These are phyloP conservation scores for Adrianichthys oophorus DNA, from an alignment of 2,797 vertebrate species.

Conservation along the genomic window DNA sequence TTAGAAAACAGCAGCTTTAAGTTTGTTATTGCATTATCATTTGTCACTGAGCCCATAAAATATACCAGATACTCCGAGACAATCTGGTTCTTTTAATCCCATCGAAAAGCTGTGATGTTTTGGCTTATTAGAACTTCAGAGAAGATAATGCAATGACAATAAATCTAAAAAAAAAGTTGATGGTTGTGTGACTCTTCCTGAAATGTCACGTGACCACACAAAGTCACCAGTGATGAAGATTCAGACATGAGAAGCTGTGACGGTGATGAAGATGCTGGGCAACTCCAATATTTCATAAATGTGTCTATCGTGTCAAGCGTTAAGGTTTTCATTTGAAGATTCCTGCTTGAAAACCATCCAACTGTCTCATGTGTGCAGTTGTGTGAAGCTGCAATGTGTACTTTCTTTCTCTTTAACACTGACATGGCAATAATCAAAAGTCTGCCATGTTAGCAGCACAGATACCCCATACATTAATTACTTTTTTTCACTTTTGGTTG, in stretches of 20 bases:
- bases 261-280: slow-evolving; percentile 26
- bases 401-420: background rate
- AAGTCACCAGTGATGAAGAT: slow-evolving; percentile 23
- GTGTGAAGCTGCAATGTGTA: no score
- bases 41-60: slow-evolving; percentile 2
- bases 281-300: slow-evolving; percentile 52
- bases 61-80: background rate
- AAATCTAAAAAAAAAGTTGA: slow-evolving; percentile 7
- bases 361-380: slow-evolving; percentile 20
- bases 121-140: slow-evolving; percentile 25
- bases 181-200: slow-evolving; percentile 18
- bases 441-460: background rate
- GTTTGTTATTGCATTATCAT: slow-evolving; percentile 59
- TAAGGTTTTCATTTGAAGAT: no score
- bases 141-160: slow-evolving; percentile 65
- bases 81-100: background rate
- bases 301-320: slow-evolving; percentile 3
- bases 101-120: background rate
- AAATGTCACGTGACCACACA: slow-evolving; percentile 28
- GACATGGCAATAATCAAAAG: background rate
- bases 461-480: background rate
- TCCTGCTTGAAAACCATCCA: no score
- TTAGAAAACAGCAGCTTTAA: background rate
- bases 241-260: slow-evolving; percentile 15
- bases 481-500: background rate